These are phyloP conservation scores for Clostera curtula DNA, from an alignment of 2,888 invertebrate genomes.

Conservation along the genomic window DNA sequence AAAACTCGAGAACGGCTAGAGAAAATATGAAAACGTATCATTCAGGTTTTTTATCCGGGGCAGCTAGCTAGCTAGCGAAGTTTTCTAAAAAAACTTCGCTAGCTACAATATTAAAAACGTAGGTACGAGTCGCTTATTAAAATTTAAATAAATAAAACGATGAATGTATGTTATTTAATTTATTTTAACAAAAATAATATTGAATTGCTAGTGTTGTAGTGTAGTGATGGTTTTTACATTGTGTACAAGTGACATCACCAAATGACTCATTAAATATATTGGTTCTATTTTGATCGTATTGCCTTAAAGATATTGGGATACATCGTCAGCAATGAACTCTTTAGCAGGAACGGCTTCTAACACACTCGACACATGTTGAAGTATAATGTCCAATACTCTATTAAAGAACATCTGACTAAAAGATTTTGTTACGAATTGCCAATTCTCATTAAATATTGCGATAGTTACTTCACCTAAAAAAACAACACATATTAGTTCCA, in stretches of 20 bases:
- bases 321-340: background rate
- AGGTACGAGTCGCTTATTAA: no score
- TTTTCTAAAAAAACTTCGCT: no score
- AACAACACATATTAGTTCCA: background rate
- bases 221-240: no score
- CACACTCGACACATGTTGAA: background rate
- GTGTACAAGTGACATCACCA: background rate
- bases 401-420: background rate
- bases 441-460: background rate
- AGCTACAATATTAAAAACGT: no score
- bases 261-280: background rate
- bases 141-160: no score
- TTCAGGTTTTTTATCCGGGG: no score
- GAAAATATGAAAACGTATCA: no score
- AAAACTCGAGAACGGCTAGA: no score
- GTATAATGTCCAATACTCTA: background rate
- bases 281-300: background rate
- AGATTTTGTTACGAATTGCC: background rate
- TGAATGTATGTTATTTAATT: no score
- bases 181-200: no score
- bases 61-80: no score
- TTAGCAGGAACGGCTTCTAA: constrained; percentile 2
- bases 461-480: background rate
- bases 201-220: no score
- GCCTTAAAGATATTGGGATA: background rate